A percentile compares a stretch with the other conserved stretches of the same genome.
Conservation (phyloP, 35 echinoderm and acorn worm genomes). For the Heliocidaris erythrogramma region DNA sequence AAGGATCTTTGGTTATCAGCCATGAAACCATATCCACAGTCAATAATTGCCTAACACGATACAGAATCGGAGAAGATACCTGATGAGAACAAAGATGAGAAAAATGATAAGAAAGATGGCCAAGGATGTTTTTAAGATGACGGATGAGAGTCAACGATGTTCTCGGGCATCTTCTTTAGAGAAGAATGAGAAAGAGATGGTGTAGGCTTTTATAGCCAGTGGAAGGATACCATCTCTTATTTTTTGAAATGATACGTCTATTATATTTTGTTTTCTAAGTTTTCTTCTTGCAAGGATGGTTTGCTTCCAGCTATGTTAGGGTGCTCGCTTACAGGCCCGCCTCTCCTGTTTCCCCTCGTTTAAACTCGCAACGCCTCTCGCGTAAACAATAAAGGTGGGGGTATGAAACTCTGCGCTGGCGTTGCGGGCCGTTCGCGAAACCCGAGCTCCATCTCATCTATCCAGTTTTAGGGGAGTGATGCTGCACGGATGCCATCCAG, state of each 20-base stretch:
- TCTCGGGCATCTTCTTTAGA: not conserved
- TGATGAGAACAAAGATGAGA: not conserved
- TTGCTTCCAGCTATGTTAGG: constrained; percentile 32
- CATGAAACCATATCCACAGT: constrained; percentile 20
- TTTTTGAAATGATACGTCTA: constrained; percentile 55
- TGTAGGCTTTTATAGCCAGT: not conserved
- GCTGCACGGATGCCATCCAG: not conserved
- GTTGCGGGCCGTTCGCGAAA: constrained; percentile 41
- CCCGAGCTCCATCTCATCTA: constrained; percentile 24
- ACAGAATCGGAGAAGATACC: constrained; percentile 18
- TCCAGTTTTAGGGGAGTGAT: not conserved
- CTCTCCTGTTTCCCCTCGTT: constrained; percentile 24
- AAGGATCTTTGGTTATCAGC: not conserved
- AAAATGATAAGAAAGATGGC: constrained; percentile 11
- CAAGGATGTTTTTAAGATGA: constrained; percentile 41
- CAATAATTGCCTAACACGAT: constrained; percentile 46
- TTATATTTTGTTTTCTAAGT: constrained; percentile 45
- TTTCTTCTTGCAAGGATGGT: not conserved
- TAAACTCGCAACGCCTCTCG: constrained; percentile 17
- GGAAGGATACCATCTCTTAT: not conserved
- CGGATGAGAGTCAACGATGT: constrained; percentile 26
- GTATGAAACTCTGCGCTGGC: constrained; percentile 36
- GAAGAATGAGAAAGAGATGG: not conserved
- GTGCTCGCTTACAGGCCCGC: constrained; percentile 28
- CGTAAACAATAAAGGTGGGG: constrained; percentile 40